Percentiles rank a stretch among this genome's conserved stretches.
phyloP scores from a whole-genome alignment of 2,797 vertebrate genomes.

The Valencia hispanica region DNA sequence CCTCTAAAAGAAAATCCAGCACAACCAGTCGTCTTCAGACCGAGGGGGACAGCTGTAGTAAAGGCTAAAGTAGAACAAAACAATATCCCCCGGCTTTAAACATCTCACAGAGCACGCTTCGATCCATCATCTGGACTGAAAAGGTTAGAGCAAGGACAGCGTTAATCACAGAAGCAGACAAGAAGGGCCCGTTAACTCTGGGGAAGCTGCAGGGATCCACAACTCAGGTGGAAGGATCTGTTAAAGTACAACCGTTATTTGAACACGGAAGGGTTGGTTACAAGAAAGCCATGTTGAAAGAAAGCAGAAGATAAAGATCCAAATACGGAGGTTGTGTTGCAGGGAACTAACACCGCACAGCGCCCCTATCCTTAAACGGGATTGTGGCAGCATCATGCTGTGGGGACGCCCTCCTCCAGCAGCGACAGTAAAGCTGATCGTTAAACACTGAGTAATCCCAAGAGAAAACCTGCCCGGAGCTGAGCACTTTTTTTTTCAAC shows the following conservation, averaged over 20 bases:
- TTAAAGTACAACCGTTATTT: not conserved
- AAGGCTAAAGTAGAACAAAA: not conserved
- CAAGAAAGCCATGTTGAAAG: not conserved
- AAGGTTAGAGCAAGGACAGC: not conserved
- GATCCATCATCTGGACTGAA: not conserved
- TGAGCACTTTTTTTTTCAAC: too few species aligned
- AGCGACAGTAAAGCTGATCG: not conserved
- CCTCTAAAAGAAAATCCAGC: not conserved
- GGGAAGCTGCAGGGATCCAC: not conserved
- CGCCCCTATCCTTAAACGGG: not conserved
- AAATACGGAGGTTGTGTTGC: not conserved
- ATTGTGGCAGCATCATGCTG: not conserved
- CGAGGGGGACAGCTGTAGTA: not conserved
- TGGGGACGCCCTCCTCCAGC: not conserved
- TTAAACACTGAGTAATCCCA: not conserved
- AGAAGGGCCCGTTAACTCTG: not conserved
- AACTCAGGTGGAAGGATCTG: not conserved
- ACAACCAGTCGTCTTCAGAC: not conserved
- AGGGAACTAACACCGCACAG: not conserved
- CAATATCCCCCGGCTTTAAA: not conserved
- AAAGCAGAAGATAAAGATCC: not conserved
- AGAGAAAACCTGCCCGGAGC: too few species aligned
- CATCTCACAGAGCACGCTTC: not conserved
- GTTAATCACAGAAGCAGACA: not conserved
- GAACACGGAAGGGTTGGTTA: not conserved